phyloP scores from a whole-genome alignment of 2,113 vertebrate species.

The Puntigrus tetrazona region DNA sequence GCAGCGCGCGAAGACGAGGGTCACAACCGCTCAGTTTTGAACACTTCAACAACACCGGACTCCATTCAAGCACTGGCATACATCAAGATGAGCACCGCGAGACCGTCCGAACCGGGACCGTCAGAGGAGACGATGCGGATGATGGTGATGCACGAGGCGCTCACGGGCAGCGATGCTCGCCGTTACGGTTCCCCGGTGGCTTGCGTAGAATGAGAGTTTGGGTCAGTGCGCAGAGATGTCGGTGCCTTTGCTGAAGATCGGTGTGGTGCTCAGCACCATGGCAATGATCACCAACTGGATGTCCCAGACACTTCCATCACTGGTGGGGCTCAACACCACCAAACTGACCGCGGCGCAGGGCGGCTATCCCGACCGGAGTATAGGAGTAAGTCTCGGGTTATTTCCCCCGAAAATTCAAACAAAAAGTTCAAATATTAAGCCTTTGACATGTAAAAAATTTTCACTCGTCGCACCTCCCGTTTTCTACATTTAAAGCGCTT shows the following conservation, averaged over 20 bases:
- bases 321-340: constrained; percentile 95
- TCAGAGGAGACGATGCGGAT: constrained; percentile 49
- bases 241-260: constrained; percentile 95
- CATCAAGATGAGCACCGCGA: constrained; percentile 71
- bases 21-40: constrained; percentile 1
- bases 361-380: constrained; percentile 89
- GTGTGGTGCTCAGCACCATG: constrained; percentile 98
- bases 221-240: constrained; percentile 83
- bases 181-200: constrained; percentile 72
- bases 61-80: not conserved
- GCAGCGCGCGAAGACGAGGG: constrained; percentile 38
- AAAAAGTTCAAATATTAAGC: not conserved
- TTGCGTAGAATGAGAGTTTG: constrained; percentile 83
- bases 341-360: constrained; percentile 87
- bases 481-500: not conserved
- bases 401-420: not conserved
- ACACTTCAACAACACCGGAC: not conserved
- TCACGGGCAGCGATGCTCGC: constrained; percentile 72
- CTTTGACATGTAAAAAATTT: not conserved
- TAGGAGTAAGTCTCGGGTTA: constrained; percentile 84
- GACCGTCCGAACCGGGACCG: constrained; percentile 65
- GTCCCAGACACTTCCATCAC: constrained; percentile 96
- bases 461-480: not conserved
- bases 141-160: constrained; percentile 64
- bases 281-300: constrained; percentile 99